phyloP scores from a whole-genome alignment of 1,140 invertebrate genomes.

The Papilio aristodemus region DNA sequence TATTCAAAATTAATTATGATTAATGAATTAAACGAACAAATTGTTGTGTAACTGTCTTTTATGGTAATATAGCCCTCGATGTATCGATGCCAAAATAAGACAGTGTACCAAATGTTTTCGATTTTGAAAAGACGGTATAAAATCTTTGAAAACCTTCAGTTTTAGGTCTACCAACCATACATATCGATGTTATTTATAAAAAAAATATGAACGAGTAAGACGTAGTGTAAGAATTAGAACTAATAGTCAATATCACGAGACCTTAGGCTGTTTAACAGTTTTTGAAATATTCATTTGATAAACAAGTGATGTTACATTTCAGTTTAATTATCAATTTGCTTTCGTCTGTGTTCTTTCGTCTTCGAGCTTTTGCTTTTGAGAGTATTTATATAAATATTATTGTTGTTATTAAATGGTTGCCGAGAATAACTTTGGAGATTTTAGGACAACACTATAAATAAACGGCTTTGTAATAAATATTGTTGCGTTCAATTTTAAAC shows the following conservation, averaged over 20 bases:
- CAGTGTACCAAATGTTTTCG: conserved; percentile 26
- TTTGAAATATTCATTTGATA: conserved; percentile 42
- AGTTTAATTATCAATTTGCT: conserved; percentile 27
- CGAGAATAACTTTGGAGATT: conserved; percentile 49
- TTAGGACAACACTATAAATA: background rate
- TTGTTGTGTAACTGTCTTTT: background rate
- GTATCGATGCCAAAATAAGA: conserved; percentile 30
- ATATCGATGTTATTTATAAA: conserved; percentile 78
- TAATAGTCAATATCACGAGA: conserved; percentile 75
- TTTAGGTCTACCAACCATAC: conserved; percentile 74
- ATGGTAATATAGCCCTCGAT: background rate
- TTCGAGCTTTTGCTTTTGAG: conserved; percentile 54
- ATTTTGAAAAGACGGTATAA: conserved; percentile 35
- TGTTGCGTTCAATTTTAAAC: background rate
- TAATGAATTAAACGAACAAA: conserved; percentile 40
- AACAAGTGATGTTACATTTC: conserved; percentile 16
- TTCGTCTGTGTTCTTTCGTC: conserved; percentile 35
- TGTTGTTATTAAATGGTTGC: conserved; percentile 56
- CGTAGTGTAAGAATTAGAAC: conserved; percentile 61
- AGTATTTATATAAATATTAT: conserved; percentile 64
- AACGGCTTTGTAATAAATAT: background rate
- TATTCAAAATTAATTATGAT: conserved; percentile 57
- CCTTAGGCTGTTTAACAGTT: conserved; percentile 75
- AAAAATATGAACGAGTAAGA: conserved; percentile 53
- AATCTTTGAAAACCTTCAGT: conserved; percentile 48